These are phyloP conservation scores for Hephaestus fuliginosus DNA, from an alignment of 2,797 vertebrate genomes.

Conservation along the genomic window DNA sequence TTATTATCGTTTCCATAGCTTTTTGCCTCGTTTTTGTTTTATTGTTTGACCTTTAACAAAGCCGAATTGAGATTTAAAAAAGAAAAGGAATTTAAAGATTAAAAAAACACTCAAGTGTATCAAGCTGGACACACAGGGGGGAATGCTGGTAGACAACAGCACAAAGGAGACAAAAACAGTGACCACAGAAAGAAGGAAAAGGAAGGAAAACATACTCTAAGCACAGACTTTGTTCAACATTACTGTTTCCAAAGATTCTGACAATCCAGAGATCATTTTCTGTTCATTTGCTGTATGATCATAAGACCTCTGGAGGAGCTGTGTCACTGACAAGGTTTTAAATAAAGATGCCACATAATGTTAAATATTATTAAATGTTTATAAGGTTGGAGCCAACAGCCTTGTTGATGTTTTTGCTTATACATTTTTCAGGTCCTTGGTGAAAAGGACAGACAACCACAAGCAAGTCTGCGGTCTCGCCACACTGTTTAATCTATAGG, in stretches of 20 bases:
- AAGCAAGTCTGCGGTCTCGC: slow-evolving; percentile 25
- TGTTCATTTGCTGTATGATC: not conserved
- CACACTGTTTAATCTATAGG: slow-evolving; percentile 59
- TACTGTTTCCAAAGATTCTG: not conserved
- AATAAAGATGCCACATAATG: not conserved
- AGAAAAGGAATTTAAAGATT: not conserved
- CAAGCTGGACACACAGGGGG: not conserved
- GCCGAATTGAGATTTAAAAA: not conserved
- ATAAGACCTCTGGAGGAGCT: not conserved
- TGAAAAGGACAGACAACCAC: slow-evolving; percentile 8
- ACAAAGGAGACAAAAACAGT: not conserved
- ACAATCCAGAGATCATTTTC: not conserved
- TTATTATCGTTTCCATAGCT: not conserved
- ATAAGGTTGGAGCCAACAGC: not conserved
- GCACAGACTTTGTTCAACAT: not conserved
- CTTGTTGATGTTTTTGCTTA: slow-evolving; percentile 20
- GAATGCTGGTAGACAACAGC: not conserved
- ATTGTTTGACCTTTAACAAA: not conserved
- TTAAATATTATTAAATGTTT: not conserved
- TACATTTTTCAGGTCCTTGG: slow-evolving; percentile 23
- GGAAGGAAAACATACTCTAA: not conserved
- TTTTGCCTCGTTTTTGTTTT: not conserved
- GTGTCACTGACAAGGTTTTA: not conserved
- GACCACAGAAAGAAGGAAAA: not conserved
- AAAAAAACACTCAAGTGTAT: not conserved